Conservation (phyloP, 2,113 vertebrate species). For the Engystomops pustulosus region DNA sequence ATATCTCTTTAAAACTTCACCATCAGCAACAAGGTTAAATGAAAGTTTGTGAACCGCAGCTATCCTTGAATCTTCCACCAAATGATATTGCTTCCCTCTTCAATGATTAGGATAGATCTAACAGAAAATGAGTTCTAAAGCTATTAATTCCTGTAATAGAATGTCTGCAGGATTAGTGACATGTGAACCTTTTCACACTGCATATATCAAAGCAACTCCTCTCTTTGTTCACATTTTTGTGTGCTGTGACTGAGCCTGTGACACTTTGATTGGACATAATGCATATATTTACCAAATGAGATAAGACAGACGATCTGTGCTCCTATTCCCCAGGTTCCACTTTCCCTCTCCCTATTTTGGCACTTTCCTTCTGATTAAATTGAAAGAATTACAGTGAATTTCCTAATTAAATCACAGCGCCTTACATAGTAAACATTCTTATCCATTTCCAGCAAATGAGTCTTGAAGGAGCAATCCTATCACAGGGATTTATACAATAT, state of each 20-base stretch:
- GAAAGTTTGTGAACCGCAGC: constrained; percentile 52
- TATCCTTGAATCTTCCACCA: constrained; percentile 56
- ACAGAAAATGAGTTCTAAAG: constrained; percentile 56
- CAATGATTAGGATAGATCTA: constrained; percentile 56
- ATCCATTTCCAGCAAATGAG: no score
- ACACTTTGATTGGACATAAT: constrained; percentile 52
- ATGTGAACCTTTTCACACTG: constrained; percentile 49
- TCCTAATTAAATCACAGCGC: neutral
- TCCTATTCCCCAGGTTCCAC: neutral
- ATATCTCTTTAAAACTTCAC: constrained; percentile 3
- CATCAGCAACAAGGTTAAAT: constrained; percentile 47
- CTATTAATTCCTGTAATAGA: constrained; percentile 59
- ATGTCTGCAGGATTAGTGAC: constrained; percentile 58
- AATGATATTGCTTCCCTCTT: constrained; percentile 55
- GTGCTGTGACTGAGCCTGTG: constrained; percentile 32
- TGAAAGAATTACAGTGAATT: neutral
- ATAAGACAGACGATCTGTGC: neutral
- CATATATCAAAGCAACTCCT: constrained; percentile 47
- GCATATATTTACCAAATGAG: constrained; percentile 55
- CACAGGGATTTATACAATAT: no score
- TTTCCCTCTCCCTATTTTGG: neutral
- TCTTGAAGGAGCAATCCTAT: no score
- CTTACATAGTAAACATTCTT: neutral
- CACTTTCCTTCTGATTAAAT: constrained; percentile 4
- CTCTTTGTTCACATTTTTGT: constrained; percentile 44